Evolutionary conservation across 2,888 invertebrate species (phyloP).

Genomic region (Ischnus inquisitorius): DNA sequence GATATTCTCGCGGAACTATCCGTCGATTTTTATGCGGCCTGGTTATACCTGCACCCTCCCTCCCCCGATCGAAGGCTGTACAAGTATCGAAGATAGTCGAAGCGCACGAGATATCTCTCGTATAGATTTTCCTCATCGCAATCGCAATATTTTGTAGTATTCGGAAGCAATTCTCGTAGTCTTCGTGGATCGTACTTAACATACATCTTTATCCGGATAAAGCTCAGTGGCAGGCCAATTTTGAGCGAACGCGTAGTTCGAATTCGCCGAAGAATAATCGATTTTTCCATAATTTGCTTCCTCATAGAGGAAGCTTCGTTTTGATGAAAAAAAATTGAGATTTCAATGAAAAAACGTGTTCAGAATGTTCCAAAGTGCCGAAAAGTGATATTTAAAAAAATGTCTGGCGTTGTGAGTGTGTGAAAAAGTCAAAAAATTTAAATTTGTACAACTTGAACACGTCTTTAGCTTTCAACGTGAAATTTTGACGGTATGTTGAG

Average conservation of each 20-base stretch:
- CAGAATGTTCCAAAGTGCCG: no score
- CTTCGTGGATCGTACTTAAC: neutral
- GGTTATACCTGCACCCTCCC: neutral
- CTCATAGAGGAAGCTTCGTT: no score
- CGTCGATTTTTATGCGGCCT: conserved; percentile 24
- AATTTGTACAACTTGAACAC: no score
- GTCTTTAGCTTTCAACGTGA: no score
- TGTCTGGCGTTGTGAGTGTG: no score
- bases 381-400: no score
- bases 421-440: no score
- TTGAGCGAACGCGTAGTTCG: neutral
- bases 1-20: conserved; percentile 23
- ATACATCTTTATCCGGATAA: neutral
- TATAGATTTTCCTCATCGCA: neutral
- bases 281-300: no score
- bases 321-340: no score
- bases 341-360: no score
- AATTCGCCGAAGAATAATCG: neutral
- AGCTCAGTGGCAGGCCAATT: neutral
- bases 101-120: neutral
- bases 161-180: conserved; percentile 15
- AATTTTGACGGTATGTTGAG: no score
- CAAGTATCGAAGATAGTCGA: neutral
- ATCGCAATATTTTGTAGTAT: neutral
- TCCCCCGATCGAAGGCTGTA: neutral